A percentile compares a stretch with the other conserved stretches of the same genome.
Evolutionary conservation across 1,140 invertebrate genomes (phyloP).

Genomic region (Copidosoma floridanum): DNA sequence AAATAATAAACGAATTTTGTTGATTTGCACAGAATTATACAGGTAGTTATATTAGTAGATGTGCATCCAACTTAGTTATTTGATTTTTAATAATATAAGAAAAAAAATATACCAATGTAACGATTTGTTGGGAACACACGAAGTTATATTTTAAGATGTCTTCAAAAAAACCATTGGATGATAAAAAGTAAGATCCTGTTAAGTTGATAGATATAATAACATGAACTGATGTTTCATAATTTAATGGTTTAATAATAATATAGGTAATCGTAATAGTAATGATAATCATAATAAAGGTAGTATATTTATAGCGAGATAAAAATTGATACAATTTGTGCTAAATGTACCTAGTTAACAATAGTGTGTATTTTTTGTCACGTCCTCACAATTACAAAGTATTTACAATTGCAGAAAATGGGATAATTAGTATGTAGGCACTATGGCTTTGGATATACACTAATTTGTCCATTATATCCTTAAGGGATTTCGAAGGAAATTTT

Average conservation of each 20-base stretch:
- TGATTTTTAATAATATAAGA: too few species aligned
- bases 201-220: conserved; percentile 34
- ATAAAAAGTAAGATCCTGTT: conserved; percentile 21
- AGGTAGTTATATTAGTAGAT: conserved; percentile 7
- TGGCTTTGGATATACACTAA: conserved; percentile 58
- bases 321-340: conserved; percentile 32
- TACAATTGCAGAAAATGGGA: conserved; percentile 54
- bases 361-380: conserved; percentile 28
- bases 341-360: conserved; percentile 37
- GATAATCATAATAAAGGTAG: conserved; percentile 30
- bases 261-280: conserved; percentile 23
- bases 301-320: conserved; percentile 43
- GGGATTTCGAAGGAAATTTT: conserved; percentile 44
- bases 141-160: conserved; percentile 4
- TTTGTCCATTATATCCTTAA: conserved; percentile 55
- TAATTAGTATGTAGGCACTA: conserved; percentile 57
- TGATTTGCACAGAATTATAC: conserved; percentile 21
- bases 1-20: background rate
- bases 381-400: conserved; percentile 48
- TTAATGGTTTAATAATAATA: conserved; percentile 31
- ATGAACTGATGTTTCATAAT: conserved; percentile 45
- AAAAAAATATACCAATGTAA: too few species aligned
- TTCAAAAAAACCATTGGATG: too few species aligned
- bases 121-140: conserved; percentile 25
- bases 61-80: conserved; percentile 16